phyloP scores from a whole-genome alignment of 2,797 vertebrate species.

The Enteromius treurensis region DNA sequence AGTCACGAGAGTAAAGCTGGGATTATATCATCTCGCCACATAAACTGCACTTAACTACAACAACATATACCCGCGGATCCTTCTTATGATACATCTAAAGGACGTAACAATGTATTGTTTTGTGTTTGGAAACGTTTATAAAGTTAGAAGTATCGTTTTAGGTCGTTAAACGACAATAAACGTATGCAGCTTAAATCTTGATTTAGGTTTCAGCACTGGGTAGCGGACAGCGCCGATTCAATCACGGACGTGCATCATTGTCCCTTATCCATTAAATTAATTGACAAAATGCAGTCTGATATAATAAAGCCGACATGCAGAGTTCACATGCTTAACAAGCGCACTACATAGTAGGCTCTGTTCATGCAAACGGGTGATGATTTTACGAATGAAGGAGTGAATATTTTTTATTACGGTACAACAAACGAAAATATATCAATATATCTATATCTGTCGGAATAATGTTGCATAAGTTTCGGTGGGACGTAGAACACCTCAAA shows the following conservation, averaged over 20 bases:
- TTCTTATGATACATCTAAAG: background rate
- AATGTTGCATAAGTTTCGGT: background rate
- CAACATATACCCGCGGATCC: background rate
- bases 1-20: background rate
- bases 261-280: background rate
- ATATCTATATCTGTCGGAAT: background rate
- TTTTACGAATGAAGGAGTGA: background rate
- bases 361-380: background rate
- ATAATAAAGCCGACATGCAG: background rate
- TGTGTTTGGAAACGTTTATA: too few species aligned
- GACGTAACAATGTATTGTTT: too few species aligned
- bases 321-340: background rate
- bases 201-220: conserved; percentile 30
- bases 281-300: background rate
- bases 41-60: background rate
- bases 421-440: background rate
- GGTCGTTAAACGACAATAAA: background rate
- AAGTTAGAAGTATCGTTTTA: background rate
- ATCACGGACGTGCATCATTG: background rate
- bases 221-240: conserved; percentile 28
- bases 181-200: background rate
- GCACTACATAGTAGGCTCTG: background rate
- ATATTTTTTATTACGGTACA: background rate
- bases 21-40: background rate
- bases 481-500: background rate